Evolutionary conservation across 2,888 invertebrate species (phyloP), one percentile per base, ranked within the genome.

Genomic region (Podabrus alpinus): DNA sequence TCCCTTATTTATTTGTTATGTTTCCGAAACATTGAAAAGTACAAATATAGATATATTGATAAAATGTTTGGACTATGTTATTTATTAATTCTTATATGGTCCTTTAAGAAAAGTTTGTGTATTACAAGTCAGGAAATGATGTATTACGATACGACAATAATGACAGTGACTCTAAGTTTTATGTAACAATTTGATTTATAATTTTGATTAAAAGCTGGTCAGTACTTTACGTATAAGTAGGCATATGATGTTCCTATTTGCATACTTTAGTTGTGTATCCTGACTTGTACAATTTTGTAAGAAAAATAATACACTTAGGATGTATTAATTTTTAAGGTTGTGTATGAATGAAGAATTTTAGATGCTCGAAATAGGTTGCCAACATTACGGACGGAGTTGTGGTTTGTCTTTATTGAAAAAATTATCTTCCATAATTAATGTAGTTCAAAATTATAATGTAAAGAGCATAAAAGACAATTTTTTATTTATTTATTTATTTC

Each of bases 1-100:
- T 69, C 29, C 62, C 15, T 69, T 72, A 72, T 75, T 68, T 75
- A 69, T 69, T 72, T 73, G 59, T 69, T 60, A 67, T 75, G n/a
- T 64, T 64, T 19, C 17, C 16, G n/a, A 64, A 16, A 19, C 17
- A 64, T 64, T 19, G 62, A 64, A 64, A 64, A 64, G 62, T 64
- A 64, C 62, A 64, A 64, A 64, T 64, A 19, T 19, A 64, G 21
- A 9, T 11, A 21, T 45, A 45, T n/a, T 45, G n/a, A n/a, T 45
- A 45, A 45, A n/a, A 45, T 45, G 45, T 45, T 45, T n/a, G 45
- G 13, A 45, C 7, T 21, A 21, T 21, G 21, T 21, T 21, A 21
- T 21, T 45, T 45, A 45, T 45, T 45, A 45, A 45, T 45, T 45
- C 45, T 45, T 45, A 45, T 13, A 7, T 45, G 45, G n/a, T n/a